Evolutionary conservation across 2,113 vertebrate species (phyloP), one percentile per base, ranked within the genome.

Genomic region (Pavo muticus): DNA sequence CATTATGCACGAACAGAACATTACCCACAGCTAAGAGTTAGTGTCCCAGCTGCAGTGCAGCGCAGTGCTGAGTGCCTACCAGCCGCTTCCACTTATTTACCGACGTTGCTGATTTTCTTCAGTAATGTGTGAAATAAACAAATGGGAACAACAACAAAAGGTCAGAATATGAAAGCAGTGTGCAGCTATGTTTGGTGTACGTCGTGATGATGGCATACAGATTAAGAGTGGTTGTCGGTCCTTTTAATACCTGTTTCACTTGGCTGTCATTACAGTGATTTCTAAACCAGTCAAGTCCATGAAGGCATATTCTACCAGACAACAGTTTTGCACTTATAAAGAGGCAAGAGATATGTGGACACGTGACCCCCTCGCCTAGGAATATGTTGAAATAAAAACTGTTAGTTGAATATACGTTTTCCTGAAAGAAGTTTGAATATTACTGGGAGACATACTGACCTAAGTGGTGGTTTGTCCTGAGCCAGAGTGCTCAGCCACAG

Each of bases 401-500:
- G 61, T 67, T 67, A 40, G 14, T 70, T 81, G 6, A 1, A 50
- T 57, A 61, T 40, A 7, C 21, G 3, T 32, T 30, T 10, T 6
- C 29, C 19, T 19, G 74, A 39, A 48, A 23, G n/a, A 30, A 16
- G 14, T 57, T 65, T 40, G 48, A 70, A 2, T 61, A 10, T 70
- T 78, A 27, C 15, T 20, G 21, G 21, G 50, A 84, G 50, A 27
- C 0, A 1, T 16, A 71, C 35, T 64, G 68, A 76, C 84, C 50
- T 73, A 44, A 24, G 20, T 15, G 42, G 13, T 37, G 42, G 29
- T 68, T 84, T 83, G 79, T 71, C 29, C 69, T 71, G 78, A 19
- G 30, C 69, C 23, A 42, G 60, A 64, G 57, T 0, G 0, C 74
- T 68, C 56, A 42, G 1, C 42, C 86, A 86, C 0, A 0, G 37